Evolutionary conservation across 1,140 invertebrate species (phyloP).

Genomic region (Belonocnema kinseyi): DNA sequence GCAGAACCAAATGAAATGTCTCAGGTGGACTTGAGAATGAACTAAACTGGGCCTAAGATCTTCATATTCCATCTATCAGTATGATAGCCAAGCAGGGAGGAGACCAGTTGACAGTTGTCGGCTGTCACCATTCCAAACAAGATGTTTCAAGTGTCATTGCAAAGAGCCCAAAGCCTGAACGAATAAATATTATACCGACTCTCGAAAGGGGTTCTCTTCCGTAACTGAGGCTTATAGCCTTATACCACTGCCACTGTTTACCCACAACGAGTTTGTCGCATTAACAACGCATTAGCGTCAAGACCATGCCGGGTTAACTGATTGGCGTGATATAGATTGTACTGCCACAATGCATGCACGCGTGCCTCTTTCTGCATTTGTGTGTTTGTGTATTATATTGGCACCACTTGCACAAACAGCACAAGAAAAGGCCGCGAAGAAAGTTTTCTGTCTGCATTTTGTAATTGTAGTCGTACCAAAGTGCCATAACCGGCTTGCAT

Average conservation of each 20-base stretch:
- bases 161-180: constrained; percentile 17
- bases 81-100: background rate
- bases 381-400: too few species aligned
- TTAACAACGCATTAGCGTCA: constrained; percentile 70
- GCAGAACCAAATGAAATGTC: background rate
- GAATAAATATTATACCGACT: constrained; percentile 26
- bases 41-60: constrained; percentile 6
- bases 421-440: too few species aligned
- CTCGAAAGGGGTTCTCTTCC: constrained; percentile 19
- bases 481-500: too few species aligned
- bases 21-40: background rate
- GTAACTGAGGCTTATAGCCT: constrained; percentile 25
- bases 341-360: constrained; percentile 27
- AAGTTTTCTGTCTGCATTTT: too few species aligned
- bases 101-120: constrained; percentile 7
- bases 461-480: too few species aligned
- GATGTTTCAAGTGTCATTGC: constrained; percentile 29
- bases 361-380: background rate
- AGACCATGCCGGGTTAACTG: constrained; percentile 60
- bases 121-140: constrained; percentile 19
- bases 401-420: too few species aligned
- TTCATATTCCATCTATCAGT: constrained; percentile 30
- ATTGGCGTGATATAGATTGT: constrained; percentile 61
- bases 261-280: constrained; percentile 60
- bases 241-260: constrained; percentile 44